phyloP scores from a whole-genome alignment of 2,797 vertebrate genomes.

The Acropternis orthonyx region DNA sequence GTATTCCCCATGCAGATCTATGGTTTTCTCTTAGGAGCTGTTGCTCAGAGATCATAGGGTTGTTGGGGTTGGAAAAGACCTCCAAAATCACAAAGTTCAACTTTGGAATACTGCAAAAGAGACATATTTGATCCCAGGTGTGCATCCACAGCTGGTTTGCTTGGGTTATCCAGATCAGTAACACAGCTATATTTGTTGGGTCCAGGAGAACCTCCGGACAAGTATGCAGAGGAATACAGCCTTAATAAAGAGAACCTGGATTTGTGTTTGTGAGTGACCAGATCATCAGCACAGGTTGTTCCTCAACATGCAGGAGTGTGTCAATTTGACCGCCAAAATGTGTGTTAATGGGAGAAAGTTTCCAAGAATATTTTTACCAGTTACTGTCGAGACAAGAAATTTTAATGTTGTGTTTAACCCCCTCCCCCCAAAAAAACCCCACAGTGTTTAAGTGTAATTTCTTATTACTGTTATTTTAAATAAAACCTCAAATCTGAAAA shows the following conservation, averaged over 20 bases:
- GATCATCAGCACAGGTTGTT: not conserved
- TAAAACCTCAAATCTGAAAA: not conserved
- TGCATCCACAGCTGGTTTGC: not conserved
- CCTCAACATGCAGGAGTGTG: not conserved
- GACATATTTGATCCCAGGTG: not conserved
- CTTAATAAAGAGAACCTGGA: not conserved
- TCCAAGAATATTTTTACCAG: not conserved
- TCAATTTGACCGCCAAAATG: not conserved
- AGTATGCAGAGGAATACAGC: not conserved
- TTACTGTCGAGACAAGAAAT: not conserved
- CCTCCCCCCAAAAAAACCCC: rapidly evolving
- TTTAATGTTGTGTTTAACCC: not conserved
- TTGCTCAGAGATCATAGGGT: not conserved
- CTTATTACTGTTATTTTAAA: not conserved
- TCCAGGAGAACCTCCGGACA: not conserved
- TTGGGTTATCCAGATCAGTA: not conserved
- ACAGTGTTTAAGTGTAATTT: not conserved
- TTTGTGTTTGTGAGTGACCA: not conserved
- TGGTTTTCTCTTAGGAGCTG: not conserved
- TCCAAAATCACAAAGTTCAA: not conserved
- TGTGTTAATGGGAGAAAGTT: not conserved
- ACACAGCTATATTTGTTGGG: not conserved
- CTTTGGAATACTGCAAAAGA: not conserved
- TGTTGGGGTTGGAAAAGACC: not conserved
- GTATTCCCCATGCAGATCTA: rapidly evolving